These are phyloP conservation scores for Xenopus laevis DNA, from an alignment of 2,113 vertebrate genomes.

Conservation along the genomic window DNA sequence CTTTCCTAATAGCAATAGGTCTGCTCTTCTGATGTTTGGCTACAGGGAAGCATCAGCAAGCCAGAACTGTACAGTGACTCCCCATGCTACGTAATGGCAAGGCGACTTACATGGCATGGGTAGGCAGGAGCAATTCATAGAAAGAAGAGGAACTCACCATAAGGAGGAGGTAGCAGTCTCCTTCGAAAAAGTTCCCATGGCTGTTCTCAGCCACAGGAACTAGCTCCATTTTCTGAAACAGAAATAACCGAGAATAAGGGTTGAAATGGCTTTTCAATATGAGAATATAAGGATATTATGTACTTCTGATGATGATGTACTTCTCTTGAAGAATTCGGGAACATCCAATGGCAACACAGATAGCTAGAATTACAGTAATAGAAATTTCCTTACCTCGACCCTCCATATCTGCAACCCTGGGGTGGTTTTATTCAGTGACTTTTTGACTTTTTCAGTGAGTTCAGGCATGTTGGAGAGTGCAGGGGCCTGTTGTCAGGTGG, in stretches of 20 bases:
- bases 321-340: background rate
- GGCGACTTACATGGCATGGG: too few species aligned
- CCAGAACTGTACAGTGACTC: too few species aligned
- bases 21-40: too few species aligned
- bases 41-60: too few species aligned
- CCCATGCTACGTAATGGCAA: too few species aligned
- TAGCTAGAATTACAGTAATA: background rate
- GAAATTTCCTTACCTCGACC: slow-evolving; percentile 70
- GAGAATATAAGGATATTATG: too few species aligned
- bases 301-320: background rate
- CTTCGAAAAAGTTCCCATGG: slow-evolving; percentile 75
- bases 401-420: slow-evolving; percentile 83
- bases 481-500: too few species aligned
- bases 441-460: slow-evolving; percentile 65
- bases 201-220: slow-evolving; percentile 69
- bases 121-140: too few species aligned
- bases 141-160: slow-evolving; percentile 56
- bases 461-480: slow-evolving; percentile 62
- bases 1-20: too few species aligned
- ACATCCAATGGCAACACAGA: too few species aligned
- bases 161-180: slow-evolving; percentile 79
- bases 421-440: slow-evolving; percentile 73
- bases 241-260: background rate
- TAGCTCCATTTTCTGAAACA: slow-evolving; percentile 75
- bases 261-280: background rate